A percentile compares a stretch with the other conserved stretches of the same genome.
phyloP scores from a whole-genome alignment of 2,797 vertebrate genomes.

The Heliangelus exortis region DNA sequence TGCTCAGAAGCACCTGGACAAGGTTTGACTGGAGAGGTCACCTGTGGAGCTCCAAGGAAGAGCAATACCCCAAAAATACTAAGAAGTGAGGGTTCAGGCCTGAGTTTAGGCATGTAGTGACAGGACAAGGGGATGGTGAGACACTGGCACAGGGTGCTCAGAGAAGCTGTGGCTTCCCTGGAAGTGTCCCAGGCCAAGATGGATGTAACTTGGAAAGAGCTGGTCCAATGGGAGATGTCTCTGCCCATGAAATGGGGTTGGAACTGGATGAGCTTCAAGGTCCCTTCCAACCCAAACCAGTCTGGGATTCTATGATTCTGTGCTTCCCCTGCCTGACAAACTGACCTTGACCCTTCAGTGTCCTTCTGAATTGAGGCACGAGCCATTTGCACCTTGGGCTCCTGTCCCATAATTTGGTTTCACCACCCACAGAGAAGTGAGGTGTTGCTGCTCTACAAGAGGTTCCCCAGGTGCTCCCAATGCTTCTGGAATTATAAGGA shows the following conservation, averaged over 20 bases:
- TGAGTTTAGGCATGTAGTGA: neutral
- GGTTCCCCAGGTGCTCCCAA: neutral
- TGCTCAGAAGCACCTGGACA: neutral
- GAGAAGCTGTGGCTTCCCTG: too few species aligned
- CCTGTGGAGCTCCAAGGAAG: neutral
- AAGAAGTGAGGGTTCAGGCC: neutral
- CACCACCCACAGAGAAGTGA: fast-evolving
- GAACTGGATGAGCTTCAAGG: too few species aligned
- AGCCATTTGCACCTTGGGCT: neutral
- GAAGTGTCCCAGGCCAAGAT: too few species aligned
- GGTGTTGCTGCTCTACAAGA: neutral
- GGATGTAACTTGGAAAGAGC: too few species aligned
- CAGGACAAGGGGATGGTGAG: too few species aligned
- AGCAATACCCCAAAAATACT: neutral
- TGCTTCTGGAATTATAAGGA: neutral
- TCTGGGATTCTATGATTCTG: neutral
- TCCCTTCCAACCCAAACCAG: too few species aligned
- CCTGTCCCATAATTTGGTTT: neutral
- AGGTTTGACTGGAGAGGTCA: neutral
- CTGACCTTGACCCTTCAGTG: neutral
- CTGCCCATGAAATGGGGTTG: too few species aligned
- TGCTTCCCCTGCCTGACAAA: neutral
- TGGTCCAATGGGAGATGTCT: too few species aligned
- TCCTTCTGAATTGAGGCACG: neutral
- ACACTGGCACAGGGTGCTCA: too few species aligned